phyloP scores from a whole-genome alignment of 2,888 invertebrate genomes.

The Ennomos fuscantarius region DNA sequence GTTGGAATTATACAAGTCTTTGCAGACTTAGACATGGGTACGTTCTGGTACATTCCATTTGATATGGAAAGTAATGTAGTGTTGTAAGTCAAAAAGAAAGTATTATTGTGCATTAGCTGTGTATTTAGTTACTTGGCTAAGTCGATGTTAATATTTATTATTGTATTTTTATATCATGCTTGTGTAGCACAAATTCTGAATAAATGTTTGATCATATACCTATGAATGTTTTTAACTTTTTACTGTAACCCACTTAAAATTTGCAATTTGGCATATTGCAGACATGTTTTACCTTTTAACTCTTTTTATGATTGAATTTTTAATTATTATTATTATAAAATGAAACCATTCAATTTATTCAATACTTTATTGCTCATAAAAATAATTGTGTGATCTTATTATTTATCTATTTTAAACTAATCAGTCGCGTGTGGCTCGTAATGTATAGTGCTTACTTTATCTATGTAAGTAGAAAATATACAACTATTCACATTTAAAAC shows the following conservation, averaged over 20 bases:
- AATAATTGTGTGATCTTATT: constrained; percentile 20
- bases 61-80: constrained; percentile 50
- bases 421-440: constrained; percentile 29
- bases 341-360: constrained; percentile 7
- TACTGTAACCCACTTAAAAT: too few relatives aligned
- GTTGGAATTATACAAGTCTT: constrained; percentile 8
- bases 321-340: neutral
- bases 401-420: constrained; percentile 21
- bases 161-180: constrained; percentile 85
- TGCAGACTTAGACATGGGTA: neutral
- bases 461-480: constrained; percentile 16
- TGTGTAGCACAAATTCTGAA: constrained; percentile 85
- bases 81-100: constrained; percentile 74
- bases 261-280: too few relatives aligned
- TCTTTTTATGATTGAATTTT: constrained; percentile 2
- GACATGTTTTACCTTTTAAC: too few relatives aligned
- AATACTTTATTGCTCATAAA: constrained; percentile 33
- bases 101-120: constrained; percentile 80
- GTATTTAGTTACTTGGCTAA: constrained; percentile 69
- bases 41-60: constrained; percentile 60
- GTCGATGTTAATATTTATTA: constrained; percentile 83
- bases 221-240: constrained; percentile 9
- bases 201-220: constrained; percentile 77
- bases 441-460: neutral
- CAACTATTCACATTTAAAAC: constrained; percentile 12